Evolutionary conservation across 2,888 invertebrate genomes (phyloP).

Genomic region (Perizoma affinitatum): DNA sequence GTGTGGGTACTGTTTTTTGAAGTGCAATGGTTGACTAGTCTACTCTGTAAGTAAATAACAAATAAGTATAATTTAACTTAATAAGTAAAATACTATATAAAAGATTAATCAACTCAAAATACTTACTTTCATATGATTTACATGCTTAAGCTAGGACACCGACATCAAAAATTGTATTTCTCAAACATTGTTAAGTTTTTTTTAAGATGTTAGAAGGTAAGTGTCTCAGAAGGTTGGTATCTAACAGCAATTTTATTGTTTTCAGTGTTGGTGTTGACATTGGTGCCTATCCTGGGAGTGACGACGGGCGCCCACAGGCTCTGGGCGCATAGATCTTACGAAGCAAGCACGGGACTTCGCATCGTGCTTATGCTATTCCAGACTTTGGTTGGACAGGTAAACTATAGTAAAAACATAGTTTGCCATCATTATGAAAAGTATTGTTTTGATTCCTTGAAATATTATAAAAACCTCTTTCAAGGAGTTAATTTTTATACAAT

Average conservation of each 20-base stretch:
- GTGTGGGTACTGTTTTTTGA: slow-evolving; percentile 84
- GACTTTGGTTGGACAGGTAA: slow-evolving; percentile 94
- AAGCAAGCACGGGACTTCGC: slow-evolving; percentile 88
- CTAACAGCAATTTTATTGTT: slow-evolving; percentile 31
- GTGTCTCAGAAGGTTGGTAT: background rate
- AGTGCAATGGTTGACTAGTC: slow-evolving; percentile 85
- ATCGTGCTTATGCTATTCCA: slow-evolving; percentile 92
- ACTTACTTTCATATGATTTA: too few relatives aligned
- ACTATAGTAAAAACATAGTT: background rate
- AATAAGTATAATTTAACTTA: too few relatives aligned
- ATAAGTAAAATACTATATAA: too few relatives aligned
- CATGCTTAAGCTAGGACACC: too few relatives aligned
- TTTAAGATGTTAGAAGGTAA: background rate
- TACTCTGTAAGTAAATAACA: slow-evolving; percentile 84
- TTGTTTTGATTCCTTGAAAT: too few relatives aligned
- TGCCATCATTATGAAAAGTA: background rate
- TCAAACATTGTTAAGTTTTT: too few relatives aligned
- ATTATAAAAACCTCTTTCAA: too few relatives aligned
- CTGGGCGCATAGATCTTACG: slow-evolving; percentile 95
- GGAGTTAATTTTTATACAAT: too few relatives aligned
- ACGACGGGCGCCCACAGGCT: slow-evolving; percentile 96
- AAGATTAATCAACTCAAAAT: too few relatives aligned
- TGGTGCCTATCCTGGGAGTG: slow-evolving; percentile 89
- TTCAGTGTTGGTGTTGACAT: slow-evolving; percentile 86
- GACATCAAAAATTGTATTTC: too few relatives aligned